A percentile compares a stretch with the other conserved stretches of the same genome.
Conservation (phyloP, 2,888 invertebrate genomes). For the Trichopria drosophilae region DNA sequence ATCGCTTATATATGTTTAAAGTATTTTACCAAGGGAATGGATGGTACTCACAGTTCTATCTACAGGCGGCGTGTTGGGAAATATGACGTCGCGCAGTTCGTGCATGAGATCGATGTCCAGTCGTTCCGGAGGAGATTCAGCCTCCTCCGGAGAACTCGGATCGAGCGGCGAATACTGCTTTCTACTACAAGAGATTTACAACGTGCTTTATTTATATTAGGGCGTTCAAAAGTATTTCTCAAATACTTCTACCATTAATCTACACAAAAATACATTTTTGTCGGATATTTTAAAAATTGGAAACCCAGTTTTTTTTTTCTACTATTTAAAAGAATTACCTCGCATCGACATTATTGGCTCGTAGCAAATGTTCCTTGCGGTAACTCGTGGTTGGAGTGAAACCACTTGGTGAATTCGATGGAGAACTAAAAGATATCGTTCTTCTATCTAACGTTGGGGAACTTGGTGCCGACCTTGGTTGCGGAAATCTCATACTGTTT, state of each 20-base stretch:
- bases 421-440: slow-evolving; percentile 55
- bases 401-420: slow-evolving; percentile 53
- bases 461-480: slow-evolving; percentile 68
- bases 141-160: slow-evolving; percentile 61
- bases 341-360: slow-evolving; percentile 51
- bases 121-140: slow-evolving; percentile 55
- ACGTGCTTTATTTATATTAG: neutral
- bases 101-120: slow-evolving; percentile 67
- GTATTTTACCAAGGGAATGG: too few species aligned
- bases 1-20: too few species aligned
- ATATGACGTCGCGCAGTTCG: slow-evolving; percentile 67
- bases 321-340: slow-evolving; percentile 41
- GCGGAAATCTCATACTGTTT: slow-evolving; percentile 49
- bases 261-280: slow-evolving; percentile 2
- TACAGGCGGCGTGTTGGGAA: slow-evolving; percentile 65
- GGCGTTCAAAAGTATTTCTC: neutral
- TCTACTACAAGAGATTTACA: slow-evolving; percentile 39
- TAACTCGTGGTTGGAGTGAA: slow-evolving; percentile 54
- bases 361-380: slow-evolving; percentile 52
- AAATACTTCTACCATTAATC: neutral
- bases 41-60: slow-evolving; percentile 66
- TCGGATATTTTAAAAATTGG: slow-evolving; percentile 5
- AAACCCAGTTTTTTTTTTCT: slow-evolving; percentile 1
- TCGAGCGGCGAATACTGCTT: slow-evolving; percentile 61
- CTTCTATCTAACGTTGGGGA: slow-evolving; percentile 67